Evolutionary conservation across 2,113 vertebrate genomes (phyloP).

Genomic region (Nyctibius bracteatus): DNA sequence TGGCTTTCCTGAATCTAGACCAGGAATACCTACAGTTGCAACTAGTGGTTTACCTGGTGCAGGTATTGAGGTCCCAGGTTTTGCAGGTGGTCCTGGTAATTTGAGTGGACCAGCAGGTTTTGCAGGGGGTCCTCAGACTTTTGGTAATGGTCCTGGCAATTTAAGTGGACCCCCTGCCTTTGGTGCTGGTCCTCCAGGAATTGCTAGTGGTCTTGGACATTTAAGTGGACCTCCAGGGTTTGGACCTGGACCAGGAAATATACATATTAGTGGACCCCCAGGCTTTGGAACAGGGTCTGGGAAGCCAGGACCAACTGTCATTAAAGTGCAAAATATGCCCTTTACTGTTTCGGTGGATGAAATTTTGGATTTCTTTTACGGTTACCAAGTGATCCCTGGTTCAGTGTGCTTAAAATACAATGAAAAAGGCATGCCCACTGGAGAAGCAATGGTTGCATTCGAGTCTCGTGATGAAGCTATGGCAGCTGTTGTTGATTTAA

Average conservation of each 20-base stretch:
- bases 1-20: constrained; percentile 84
- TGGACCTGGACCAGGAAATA: constrained; percentile 77
- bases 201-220: constrained; percentile 78
- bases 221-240: constrained; percentile 77
- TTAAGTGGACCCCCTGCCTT: constrained; percentile 82
- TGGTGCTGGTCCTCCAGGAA: constrained; percentile 79
- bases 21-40: constrained; percentile 80
- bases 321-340: constrained; percentile 98
- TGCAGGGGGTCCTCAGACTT: constrained; percentile 82
- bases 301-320: constrained; percentile 89
- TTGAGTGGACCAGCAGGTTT: constrained; percentile 81
- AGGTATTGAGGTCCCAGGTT: constrained; percentile 85
- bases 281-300: constrained; percentile 80
- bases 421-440: constrained; percentile 96
- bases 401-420: constrained; percentile 96
- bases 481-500: constrained; percentile 95
- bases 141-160: constrained; percentile 84
- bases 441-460: constrained; percentile 98
- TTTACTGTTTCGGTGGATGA: constrained; percentile 97
- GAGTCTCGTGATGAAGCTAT: constrained; percentile 94
- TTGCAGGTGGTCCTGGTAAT: constrained; percentile 80
- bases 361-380: constrained; percentile 99
- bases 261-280: constrained; percentile 81
- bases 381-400: constrained; percentile 94
- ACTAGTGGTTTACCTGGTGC: constrained; percentile 82